Evolutionary conservation across 2,888 invertebrate species (phyloP).

Genomic region (Ennomos fuscantarius): DNA sequence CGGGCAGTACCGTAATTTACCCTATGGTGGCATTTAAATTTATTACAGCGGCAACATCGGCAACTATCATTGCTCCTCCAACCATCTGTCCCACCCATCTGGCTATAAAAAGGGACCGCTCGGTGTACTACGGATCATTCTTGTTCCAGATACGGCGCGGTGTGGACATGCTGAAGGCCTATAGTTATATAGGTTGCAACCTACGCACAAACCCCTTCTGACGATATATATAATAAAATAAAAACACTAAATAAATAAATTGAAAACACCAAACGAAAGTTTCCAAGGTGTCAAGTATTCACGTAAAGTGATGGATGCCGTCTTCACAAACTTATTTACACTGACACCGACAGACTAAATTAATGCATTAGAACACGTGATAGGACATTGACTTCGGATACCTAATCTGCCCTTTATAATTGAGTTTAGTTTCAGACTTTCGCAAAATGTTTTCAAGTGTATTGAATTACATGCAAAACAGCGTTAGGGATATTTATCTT

Average conservation of each 20-base stretch:
- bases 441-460: background rate
- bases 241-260: slow-evolving; percentile 16
- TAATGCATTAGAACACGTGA: slow-evolving; percentile 29
- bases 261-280: slow-evolving; percentile 3
- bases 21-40: too few species aligned
- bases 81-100: too few species aligned
- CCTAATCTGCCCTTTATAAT: slow-evolving; percentile 29
- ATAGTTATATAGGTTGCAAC: too few species aligned
- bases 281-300: slow-evolving; percentile 23
- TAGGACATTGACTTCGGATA: slow-evolving; percentile 35
- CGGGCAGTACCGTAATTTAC: too few species aligned
- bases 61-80: too few species aligned
- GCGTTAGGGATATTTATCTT: background rate
- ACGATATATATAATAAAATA: too few species aligned
- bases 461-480: slow-evolving; percentile 18
- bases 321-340: slow-evolving; percentile 33
- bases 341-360: slow-evolving; percentile 34
- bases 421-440: slow-evolving; percentile 20
- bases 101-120: too few species aligned
- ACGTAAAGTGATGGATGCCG: slow-evolving; percentile 36
- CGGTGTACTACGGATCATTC: too few species aligned
- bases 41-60: too few species aligned
- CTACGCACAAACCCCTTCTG: too few species aligned
- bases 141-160: too few species aligned
- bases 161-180: too few species aligned